phyloP scores from a whole-genome alignment of 2,888 invertebrate genomes.

The Erebia ligea region DNA sequence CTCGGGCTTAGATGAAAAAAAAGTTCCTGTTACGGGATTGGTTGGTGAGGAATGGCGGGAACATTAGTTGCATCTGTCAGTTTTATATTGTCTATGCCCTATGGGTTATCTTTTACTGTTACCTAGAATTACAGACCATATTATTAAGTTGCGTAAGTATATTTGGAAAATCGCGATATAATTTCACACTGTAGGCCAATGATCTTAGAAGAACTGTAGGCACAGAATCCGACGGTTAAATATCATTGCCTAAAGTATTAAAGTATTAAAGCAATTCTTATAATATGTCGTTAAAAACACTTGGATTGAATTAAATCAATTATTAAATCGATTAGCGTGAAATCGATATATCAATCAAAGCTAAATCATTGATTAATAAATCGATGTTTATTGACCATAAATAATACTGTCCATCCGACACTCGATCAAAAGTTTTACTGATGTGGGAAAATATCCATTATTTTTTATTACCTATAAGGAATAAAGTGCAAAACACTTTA shows the following conservation, averaged over 20 bases:
- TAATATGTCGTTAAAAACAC: slow-evolving; percentile 1
- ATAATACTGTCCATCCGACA: slow-evolving; percentile 18
- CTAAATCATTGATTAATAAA: slow-evolving; percentile 13
- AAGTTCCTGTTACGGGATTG: slow-evolving; percentile 56
- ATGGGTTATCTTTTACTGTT: slow-evolving; percentile 38
- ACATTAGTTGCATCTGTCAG: slow-evolving; percentile 76
- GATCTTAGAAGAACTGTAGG: too few relatives aligned
- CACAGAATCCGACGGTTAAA: too few relatives aligned
- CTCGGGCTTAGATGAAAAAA: slow-evolving; percentile 55
- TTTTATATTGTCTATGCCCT: slow-evolving; percentile 62
- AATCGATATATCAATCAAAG: slow-evolving; percentile 20
- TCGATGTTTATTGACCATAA: slow-evolving; percentile 28
- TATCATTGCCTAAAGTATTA: background rate
- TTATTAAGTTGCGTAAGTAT: slow-evolving; percentile 39
- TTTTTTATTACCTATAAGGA: slow-evolving; percentile 4
- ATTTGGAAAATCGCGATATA: slow-evolving; percentile 40
- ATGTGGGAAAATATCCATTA: slow-evolving; percentile 6
- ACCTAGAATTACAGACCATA: slow-evolving; percentile 32
- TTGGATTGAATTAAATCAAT: slow-evolving; percentile 5
- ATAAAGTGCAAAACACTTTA: background rate
- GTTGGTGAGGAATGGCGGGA: slow-evolving; percentile 60
- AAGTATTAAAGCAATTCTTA: background rate
- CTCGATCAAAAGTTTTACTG: slow-evolving; percentile 26
- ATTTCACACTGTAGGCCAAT: too few relatives aligned
- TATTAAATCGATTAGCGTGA: slow-evolving; percentile 20